Evolutionary conservation across 2,113 vertebrate species (phyloP).

Genomic region (Heterotis niloticus): DNA sequence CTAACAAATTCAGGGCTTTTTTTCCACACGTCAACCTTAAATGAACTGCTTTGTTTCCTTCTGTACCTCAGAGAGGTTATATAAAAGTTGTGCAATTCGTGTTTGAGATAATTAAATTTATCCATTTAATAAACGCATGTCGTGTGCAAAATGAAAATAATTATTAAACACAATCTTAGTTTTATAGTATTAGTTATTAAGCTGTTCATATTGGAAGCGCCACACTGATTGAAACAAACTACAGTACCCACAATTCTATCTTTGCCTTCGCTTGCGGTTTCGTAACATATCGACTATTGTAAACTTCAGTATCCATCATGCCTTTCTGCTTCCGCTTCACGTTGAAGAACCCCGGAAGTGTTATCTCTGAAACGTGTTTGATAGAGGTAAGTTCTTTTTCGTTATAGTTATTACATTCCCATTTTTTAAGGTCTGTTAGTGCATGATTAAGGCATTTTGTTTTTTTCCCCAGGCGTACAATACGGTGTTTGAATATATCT

Average conservation of each 20-base stretch:
- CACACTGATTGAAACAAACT: background rate
- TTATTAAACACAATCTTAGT: too few relatives aligned
- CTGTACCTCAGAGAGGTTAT: background rate
- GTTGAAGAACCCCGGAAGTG: slow-evolving; percentile 11
- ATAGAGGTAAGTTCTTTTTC: background rate
- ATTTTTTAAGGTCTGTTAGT: background rate
- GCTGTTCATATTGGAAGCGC: too few relatives aligned
- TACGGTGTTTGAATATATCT: background rate
- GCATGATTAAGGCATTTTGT: too few relatives aligned
- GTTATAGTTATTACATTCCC: background rate
- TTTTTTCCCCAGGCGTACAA: background rate
- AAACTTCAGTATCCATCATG: background rate
- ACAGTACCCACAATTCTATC: slow-evolving; percentile 10
- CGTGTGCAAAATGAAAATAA: background rate
- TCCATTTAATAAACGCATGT: background rate
- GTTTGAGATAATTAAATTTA: background rate
- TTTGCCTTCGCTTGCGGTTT: background rate
- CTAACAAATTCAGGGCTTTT: too few relatives aligned
- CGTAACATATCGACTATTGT: background rate
- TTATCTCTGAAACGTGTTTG: slow-evolving; percentile 8
- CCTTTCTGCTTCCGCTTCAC: background rate
- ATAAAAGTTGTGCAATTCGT: slow-evolving; percentile 25
- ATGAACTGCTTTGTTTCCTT: background rate
- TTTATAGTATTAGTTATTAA: too few relatives aligned
- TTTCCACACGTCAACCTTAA: background rate